Conservation (phyloP, 2,113 vertebrate species). For the Cyprinodon variegatus region DNA sequence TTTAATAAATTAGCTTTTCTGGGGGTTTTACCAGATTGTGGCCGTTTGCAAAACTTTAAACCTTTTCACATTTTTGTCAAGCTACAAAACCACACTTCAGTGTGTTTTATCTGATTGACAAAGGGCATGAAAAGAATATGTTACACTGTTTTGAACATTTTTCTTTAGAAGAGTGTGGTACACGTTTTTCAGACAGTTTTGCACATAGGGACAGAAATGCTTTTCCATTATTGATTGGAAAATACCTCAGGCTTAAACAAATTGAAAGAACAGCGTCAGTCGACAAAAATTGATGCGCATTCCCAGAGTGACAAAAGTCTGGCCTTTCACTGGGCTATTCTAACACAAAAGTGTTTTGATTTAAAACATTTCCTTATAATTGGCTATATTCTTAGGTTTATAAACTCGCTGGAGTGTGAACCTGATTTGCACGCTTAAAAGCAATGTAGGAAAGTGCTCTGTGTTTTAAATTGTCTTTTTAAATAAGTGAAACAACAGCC, state of each 20-base stretch:
- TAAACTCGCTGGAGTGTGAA: too few relatives aligned
- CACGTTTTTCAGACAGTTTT: not conserved
- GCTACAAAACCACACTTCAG: not conserved
- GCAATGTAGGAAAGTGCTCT: too few relatives aligned
- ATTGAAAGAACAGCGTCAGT: too few relatives aligned
- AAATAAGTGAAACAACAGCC: too few relatives aligned
- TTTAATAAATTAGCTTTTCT: conserved; percentile 9
- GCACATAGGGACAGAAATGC: not conserved
- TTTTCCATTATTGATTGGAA: not conserved
- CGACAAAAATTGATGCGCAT: not conserved
- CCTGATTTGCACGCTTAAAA: too few relatives aligned
- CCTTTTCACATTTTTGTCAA: not conserved
- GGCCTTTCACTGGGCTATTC: not conserved
- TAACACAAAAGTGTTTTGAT: not conserved
- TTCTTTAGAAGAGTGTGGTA: not conserved
- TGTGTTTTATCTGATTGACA: not conserved
- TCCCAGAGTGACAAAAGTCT: not conserved
- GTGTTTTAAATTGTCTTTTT: too few relatives aligned
- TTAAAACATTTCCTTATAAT: too few relatives aligned
- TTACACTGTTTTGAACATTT: not conserved
- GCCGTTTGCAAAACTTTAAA: not conserved
- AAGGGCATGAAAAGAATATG: too few relatives aligned
- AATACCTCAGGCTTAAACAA: not conserved
- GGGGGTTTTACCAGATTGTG: not conserved
- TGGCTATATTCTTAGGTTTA: too few relatives aligned